Percentiles rank a stretch among this genome's conserved stretches.
Evolutionary conservation across 2,797 vertebrate species (phyloP).

Genomic region (Amniataba percoides): DNA sequence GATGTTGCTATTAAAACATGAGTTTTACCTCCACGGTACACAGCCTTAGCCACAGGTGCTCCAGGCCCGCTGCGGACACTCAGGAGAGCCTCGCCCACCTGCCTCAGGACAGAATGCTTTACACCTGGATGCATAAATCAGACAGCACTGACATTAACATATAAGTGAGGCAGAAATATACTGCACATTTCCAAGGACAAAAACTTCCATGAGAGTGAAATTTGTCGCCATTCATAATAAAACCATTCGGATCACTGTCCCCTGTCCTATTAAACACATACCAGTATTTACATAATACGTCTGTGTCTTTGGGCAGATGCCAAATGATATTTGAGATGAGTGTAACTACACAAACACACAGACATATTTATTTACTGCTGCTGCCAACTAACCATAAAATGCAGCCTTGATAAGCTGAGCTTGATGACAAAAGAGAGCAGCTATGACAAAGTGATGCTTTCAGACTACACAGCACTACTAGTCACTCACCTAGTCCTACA

Average conservation of each 20-base stretch:
- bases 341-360: background rate
- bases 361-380: background rate
- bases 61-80: slow-evolving; percentile 87
- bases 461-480: slow-evolving; percentile 1
- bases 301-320: background rate
- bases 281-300: background rate
- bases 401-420: background rate
- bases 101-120: slow-evolving; percentile 89
- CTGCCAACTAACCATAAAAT: background rate
- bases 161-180: background rate
- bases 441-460: background rate
- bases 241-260: background rate
- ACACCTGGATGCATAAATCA: slow-evolving; percentile 84
- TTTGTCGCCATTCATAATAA: background rate
- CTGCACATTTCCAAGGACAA: background rate
- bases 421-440: background rate
- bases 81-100: slow-evolving; percentile 90
- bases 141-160: background rate
- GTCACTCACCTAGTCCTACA: slow-evolving; percentile 90
- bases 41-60: slow-evolving; percentile 80
- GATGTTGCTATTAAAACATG: background rate
- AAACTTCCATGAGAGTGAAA: background rate
- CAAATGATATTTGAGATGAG: slow-evolving; percentile 21
- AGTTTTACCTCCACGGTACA: slow-evolving; percentile 89
- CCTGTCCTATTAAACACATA: background rate